These are phyloP conservation scores for Montipora cactus DNA, from an alignment of 64 coral and sea anemone species.

Conservation along the genomic window DNA sequence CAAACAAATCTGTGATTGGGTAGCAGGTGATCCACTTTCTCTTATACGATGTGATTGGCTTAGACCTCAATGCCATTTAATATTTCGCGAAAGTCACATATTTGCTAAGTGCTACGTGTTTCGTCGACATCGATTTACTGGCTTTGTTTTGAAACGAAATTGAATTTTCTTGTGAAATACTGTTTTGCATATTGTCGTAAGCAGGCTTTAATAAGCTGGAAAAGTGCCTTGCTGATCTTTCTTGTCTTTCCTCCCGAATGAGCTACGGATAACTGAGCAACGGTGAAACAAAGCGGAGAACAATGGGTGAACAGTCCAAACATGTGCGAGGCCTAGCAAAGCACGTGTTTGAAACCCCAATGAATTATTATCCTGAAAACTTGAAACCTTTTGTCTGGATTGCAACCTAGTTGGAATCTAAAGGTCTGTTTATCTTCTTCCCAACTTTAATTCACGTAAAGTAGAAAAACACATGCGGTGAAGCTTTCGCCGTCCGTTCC, in stretches of 20 bases:
- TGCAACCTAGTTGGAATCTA: not conserved
- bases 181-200: not conserved
- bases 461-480: not conserved
- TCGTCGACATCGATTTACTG: not conserved
- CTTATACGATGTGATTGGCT: conserved; percentile 67
- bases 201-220: not conserved
- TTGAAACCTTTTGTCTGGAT: conserved; percentile 30
- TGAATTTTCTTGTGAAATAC: not conserved
- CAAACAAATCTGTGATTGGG: conserved; percentile 75
- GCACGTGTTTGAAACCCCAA: conserved; percentile 13
- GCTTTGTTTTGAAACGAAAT: not conserved
- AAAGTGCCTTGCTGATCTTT: not conserved
- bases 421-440: not conserved
- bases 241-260: not conserved
- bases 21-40: conserved; percentile 73
- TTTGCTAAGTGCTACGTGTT: conserved; percentile 38
- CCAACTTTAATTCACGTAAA: not conserved
- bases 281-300: conserved; percentile 35
- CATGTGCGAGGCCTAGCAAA: conserved; percentile 50
- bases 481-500: not conserved
- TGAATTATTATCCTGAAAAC: conserved; percentile 11
- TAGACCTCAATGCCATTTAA: conserved; percentile 32
- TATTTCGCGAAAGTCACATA: conserved; percentile 33
- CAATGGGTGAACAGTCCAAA: conserved; percentile 15
- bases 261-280: conserved; percentile 75